Percentiles rank a stretch among this genome's conserved stretches.
phyloP scores from a whole-genome alignment of 2,113 vertebrate genomes.

The Chaetodon trifascialis region DNA sequence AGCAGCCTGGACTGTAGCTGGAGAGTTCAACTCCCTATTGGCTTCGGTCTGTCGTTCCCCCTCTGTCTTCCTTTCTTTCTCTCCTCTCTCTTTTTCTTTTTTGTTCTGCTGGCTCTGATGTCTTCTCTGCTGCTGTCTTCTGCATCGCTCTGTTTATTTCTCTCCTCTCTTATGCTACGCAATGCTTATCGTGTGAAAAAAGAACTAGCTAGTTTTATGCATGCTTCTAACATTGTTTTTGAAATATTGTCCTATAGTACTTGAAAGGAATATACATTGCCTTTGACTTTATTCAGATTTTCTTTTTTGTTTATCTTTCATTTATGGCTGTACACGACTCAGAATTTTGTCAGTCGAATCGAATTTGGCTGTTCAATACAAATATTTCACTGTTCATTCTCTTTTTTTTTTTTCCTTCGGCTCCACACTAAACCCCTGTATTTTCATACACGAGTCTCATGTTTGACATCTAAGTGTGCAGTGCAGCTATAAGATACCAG shows the following conservation, averaged over 20 bases:
- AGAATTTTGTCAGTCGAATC: too few relatives aligned
- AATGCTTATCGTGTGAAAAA: not conserved
- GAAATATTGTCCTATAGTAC: not conserved
- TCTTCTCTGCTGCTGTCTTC: constrained; percentile 6
- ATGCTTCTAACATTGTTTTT: not conserved
- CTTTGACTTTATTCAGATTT: constrained; percentile 14
- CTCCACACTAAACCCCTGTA: too few relatives aligned
- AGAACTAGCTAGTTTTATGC: not conserved
- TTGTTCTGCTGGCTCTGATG: not conserved
- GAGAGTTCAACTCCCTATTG: constrained; percentile 93
- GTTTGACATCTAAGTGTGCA: too few relatives aligned
- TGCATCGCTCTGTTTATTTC: not conserved
- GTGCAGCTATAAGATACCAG: too few relatives aligned
- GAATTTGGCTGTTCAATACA: too few relatives aligned
- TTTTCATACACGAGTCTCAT: too few relatives aligned
- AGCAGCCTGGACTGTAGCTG: constrained; percentile 97
- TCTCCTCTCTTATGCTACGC: not conserved
- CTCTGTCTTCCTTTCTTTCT: not conserved
- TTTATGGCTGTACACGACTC: too few relatives aligned
- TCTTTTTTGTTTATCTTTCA: not conserved
- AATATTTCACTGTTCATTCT: too few relatives aligned
- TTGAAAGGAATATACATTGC: not conserved
- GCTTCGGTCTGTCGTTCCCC: constrained; percentile 88
- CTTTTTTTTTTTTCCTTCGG: too few relatives aligned
- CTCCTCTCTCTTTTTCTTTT: not conserved